Conservation (phyloP, 1,140 invertebrate species). For the Dufourea novaeangliae region DNA sequence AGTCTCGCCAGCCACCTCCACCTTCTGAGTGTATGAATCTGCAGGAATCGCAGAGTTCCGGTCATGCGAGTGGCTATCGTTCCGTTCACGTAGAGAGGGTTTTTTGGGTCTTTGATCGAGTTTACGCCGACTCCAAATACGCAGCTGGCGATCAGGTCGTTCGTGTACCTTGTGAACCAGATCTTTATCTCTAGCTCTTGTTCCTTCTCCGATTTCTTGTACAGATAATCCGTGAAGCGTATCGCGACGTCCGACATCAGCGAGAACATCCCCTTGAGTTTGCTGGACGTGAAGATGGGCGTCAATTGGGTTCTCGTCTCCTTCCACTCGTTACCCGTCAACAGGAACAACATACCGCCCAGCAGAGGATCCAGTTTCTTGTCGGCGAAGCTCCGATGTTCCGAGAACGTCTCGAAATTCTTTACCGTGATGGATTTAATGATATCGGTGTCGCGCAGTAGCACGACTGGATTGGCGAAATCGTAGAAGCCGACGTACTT, state of each 20-base stretch:
- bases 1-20: neutral
- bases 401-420: slow-evolving; percentile 71
- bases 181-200: slow-evolving; percentile 22
- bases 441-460: slow-evolving; percentile 76
- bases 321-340: slow-evolving; percentile 71
- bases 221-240: slow-evolving; percentile 60
- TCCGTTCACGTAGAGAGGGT: slow-evolving; percentile 80
- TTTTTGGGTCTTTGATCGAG: slow-evolving; percentile 79
- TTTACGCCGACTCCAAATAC: slow-evolving; percentile 35
- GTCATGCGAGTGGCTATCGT: slow-evolving; percentile 64
- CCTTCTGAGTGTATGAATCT: neutral
- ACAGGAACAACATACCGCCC: slow-evolving; percentile 68
- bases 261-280: slow-evolving; percentile 70
- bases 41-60: neutral
- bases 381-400: slow-evolving; percentile 72
- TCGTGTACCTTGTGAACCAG: slow-evolving; percentile 80
- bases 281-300: slow-evolving; percentile 73
- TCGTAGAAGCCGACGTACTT: slow-evolving; percentile 70
- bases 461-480: slow-evolving; percentile 64
- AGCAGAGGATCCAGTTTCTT: slow-evolving; percentile 69
- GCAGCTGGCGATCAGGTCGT: slow-evolving; percentile 83
- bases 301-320: slow-evolving; percentile 66
- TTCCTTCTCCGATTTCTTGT: slow-evolving; percentile 31
- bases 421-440: slow-evolving; percentile 70
- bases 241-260: slow-evolving; percentile 57